Conservation (phyloP, 2,113 vertebrate species). For the Nyctereutes procyonoides region DNA sequence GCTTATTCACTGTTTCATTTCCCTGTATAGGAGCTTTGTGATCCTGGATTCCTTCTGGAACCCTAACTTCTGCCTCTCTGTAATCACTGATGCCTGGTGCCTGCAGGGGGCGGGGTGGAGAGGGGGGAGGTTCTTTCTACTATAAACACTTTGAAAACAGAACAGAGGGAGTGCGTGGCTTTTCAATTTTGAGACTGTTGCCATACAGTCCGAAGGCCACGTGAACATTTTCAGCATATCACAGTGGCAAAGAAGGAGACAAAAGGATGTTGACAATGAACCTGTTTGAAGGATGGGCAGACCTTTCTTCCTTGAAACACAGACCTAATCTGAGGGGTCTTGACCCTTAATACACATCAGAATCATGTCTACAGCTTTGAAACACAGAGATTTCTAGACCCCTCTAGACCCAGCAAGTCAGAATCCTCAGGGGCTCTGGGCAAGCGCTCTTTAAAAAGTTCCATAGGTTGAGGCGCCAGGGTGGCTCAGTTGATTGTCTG, state of each 20-base stretch:
- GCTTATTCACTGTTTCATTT: neutral
- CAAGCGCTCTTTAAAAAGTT: neutral
- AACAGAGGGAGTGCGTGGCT: neutral
- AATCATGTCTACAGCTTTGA: neutral
- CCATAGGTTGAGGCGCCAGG: neutral
- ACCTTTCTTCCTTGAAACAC: neutral
- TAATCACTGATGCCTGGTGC: neutral
- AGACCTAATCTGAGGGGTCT: neutral
- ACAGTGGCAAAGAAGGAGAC: no score
- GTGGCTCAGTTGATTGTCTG: no score
- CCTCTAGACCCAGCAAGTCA: neutral
- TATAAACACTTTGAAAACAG: neutral
- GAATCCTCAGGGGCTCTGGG: neutral
- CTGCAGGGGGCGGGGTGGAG: accelerated
- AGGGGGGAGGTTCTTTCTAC: neutral
- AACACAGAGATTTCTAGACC: neutral
- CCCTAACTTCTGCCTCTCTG: neutral
- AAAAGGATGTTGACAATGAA: neutral
- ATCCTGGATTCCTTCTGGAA: neutral
- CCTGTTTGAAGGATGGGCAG: neutral
- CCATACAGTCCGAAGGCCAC: neutral
- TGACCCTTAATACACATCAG: neutral
- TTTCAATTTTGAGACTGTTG: neutral
- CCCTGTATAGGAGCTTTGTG: neutral
- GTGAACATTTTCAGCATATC: neutral